Evolutionary conservation across 1,140 invertebrate species (phyloP), one percentile per base, ranked within the genome.

Genomic region (Cheumatopsyche charites): DNA sequence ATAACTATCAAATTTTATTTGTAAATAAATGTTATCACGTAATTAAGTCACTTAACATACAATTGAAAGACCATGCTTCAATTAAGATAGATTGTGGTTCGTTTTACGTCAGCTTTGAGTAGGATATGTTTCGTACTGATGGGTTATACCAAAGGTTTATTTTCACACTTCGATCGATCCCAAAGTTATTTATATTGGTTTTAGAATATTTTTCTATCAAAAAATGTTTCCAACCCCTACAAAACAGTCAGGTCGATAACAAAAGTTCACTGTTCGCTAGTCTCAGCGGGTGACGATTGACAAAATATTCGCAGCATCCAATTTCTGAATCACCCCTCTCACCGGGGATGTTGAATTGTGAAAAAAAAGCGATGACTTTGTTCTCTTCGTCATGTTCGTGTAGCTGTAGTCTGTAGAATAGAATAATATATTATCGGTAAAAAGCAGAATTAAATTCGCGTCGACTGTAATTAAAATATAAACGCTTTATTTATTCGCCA

Each of bases 231-330:
- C 5, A 11, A 63, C 26, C 13, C n/a, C 62, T 63, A 29, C 11
- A 21, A 58, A 58, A 23, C 29, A 63, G 62, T 63, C 70, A 58
- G 55, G 23, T 58, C 55, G 55, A 47, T 66, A 45, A 75, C 70
- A 75, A 75, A 75, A 70, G 62, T 29, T 29, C 69, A 42, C 25
- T 66, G 13, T 36, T 41, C 21, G 23, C 52, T 21, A 49, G 62
- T 72, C 73, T 23, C 73, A 75, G 73, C 73, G 73, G 73, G 73
- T 70, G 67, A 72, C 70, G 67, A 72, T 72, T 70, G 73, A 72
- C 67, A 66, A 72, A 36, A 71, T 65, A 67, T 63, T 67, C 67
- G 73, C 73, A 75, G 73, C 73, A 72, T 75, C 73, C 70, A 72
- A 72, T 72, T 74, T 74, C 65, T 43, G 43, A 63, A 67, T 49